Percentiles rank a stretch among this genome's conserved stretches.
Evolutionary conservation across 2,888 invertebrate species (phyloP).

Genomic region (Euproctis similis): DNA sequence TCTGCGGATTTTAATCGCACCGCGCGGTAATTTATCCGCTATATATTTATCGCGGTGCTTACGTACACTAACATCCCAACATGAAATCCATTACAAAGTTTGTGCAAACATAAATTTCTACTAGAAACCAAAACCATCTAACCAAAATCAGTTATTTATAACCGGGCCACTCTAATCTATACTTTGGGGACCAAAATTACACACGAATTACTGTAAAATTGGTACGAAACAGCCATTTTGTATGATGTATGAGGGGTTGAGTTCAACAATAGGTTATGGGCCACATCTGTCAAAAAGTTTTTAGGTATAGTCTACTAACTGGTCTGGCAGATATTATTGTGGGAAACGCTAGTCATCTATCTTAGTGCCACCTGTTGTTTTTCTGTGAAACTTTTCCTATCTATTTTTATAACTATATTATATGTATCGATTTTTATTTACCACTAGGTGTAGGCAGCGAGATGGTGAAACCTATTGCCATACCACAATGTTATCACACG

Average conservation of each 20-base stretch:
- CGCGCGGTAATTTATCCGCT: too few relatives aligned
- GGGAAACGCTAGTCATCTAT: not conserved
- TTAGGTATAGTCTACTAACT: not conserved
- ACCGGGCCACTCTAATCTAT: slow-evolving; percentile 17
- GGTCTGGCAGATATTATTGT: not conserved
- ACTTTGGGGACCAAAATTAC: slow-evolving; percentile 14
- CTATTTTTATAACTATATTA: too few relatives aligned
- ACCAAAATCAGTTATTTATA: slow-evolving; percentile 22
- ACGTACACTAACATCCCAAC: too few relatives aligned
- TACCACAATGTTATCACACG: too few relatives aligned
- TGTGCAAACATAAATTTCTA: slow-evolving; percentile 10
- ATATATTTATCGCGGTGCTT: too few relatives aligned
- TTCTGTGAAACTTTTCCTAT: not conserved
- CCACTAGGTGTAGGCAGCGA: too few relatives aligned
- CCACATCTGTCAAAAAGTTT: slow-evolving; percentile 10
- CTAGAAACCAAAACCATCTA: slow-evolving; percentile 9
- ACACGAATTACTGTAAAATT: slow-evolving; percentile 11
- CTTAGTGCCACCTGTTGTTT: not conserved
- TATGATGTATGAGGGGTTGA: slow-evolving; percentile 20
- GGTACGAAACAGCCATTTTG: slow-evolving; percentile 14
- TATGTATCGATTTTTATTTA: too few relatives aligned
- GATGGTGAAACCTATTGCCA: too few relatives aligned
- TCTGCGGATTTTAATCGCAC: too few relatives aligned
- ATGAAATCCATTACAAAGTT: too few relatives aligned
- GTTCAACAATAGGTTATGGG: slow-evolving; percentile 11